A percentile compares a stretch with the other conserved stretches of the same genome.
Conservation (phyloP, 1,140 invertebrate species). For the Plodia interpunctella region DNA sequence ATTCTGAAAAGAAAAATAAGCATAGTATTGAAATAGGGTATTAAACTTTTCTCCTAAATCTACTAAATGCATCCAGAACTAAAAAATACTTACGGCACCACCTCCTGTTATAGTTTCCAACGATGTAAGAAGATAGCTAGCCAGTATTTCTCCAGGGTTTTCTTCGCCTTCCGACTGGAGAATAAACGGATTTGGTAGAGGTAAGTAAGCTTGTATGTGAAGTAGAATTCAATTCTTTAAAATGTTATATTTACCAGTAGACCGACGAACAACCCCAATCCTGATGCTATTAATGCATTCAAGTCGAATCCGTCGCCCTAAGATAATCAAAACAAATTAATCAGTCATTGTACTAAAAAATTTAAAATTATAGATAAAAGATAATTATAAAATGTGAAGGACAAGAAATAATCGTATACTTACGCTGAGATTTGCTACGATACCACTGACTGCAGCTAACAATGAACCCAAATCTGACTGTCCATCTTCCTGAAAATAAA, state of each 20-base stretch:
- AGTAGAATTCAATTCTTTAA: constrained; percentile 2
- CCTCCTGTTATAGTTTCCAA: constrained; percentile 62
- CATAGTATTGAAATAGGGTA: background rate
- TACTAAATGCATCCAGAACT: background rate
- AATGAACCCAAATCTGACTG: constrained; percentile 63
- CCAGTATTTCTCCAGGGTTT: constrained; percentile 58
- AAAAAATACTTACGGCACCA: constrained; percentile 46
- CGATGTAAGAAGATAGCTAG: constrained; percentile 60
- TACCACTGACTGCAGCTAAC: constrained; percentile 57
- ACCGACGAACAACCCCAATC: constrained; percentile 62
- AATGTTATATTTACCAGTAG: constrained; percentile 45
- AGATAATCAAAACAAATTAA: constrained; percentile 23
- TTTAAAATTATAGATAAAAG: background rate
- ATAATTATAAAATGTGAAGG: background rate
- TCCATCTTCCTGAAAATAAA: constrained; percentile 60
- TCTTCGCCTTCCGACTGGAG: constrained; percentile 56
- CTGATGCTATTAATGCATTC: constrained; percentile 58
- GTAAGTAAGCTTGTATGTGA: background rate
- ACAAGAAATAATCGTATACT: constrained; percentile 24
- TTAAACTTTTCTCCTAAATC: background rate
- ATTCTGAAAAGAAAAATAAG: constrained; percentile 45
- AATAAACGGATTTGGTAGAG: constrained; percentile 17
- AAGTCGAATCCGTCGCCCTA: constrained; percentile 68
- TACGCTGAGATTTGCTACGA: constrained; percentile 60
- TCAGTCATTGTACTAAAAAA: no score